These are phyloP conservation scores for Triplophysa yarkandensis DNA, from an alignment of 2,797 vertebrate species.

Conservation along the genomic window DNA sequence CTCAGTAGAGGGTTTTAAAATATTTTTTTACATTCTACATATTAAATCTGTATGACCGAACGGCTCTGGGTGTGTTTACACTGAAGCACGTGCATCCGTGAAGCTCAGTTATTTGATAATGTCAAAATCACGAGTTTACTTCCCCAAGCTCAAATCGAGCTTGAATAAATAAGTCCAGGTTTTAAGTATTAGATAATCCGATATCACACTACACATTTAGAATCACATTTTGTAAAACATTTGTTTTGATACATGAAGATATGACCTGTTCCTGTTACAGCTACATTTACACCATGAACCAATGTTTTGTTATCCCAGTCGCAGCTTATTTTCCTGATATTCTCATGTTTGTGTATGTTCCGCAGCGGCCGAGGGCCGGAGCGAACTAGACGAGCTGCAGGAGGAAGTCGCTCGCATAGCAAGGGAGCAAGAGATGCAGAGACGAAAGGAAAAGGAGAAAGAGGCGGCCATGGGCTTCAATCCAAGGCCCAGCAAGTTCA, in stretches of 20 bases:
- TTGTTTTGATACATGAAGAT: background rate
- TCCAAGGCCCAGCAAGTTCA: slow-evolving; percentile 91
- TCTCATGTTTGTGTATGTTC: slow-evolving; percentile 18
- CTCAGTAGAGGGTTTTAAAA: slow-evolving; percentile 21
- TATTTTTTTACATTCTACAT: background rate
- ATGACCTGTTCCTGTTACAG: background rate
- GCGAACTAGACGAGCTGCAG: slow-evolving; percentile 92
- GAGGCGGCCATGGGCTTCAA: slow-evolving; percentile 93
- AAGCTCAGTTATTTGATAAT: background rate
- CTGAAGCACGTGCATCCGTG: background rate
- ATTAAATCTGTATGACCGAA: background rate
- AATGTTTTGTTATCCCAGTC: background rate
- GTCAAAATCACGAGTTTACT: background rate
- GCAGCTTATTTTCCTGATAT: slow-evolving; percentile 7
- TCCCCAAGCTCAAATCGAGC: background rate
- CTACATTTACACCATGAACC: background rate
- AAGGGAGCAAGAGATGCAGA: slow-evolving; percentile 84
- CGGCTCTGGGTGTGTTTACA: background rate
- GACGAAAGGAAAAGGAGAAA: slow-evolving; percentile 86
- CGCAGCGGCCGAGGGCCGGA: slow-evolving; percentile 77
- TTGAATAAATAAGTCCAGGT: background rate
- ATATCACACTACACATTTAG: background rate
- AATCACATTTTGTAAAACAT: background rate
- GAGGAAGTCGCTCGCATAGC: slow-evolving; percentile 90
- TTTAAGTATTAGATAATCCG: background rate